Base-by-base conservation (phyloP, 2,113 vertebrate genomes). In the Nanorana parkeri region DNA sequence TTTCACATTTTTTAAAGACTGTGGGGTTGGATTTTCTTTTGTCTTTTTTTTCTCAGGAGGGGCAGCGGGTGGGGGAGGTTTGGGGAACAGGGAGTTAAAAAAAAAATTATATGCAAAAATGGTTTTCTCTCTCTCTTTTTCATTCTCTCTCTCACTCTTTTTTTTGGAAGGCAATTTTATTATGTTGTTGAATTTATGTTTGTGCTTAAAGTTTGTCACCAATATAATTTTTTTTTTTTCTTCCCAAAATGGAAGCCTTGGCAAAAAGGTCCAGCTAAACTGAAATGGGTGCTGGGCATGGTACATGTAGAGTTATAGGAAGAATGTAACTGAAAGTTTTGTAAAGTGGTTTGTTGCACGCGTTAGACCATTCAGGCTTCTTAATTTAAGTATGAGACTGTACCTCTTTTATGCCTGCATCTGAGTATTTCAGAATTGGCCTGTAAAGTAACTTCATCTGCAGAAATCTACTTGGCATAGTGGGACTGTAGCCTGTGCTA, bases 21-120 rank as follows among this genome's bases (percentile, higher is more conserved):
- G 19, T 61, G n/a, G 83, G 81, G 83, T 75, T 80, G 81, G 80
- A 24, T 80, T 56, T 73, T 71, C 61, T 26, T 36, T 80, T 81
- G 72, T 72, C 36, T 41, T 52, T 78, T 41, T 52, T 78, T 85
- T 86, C 81, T 55, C 66, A 80, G 21, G 64, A 28, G 51, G 29
- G 28, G 19, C n/a, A 41, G 41, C 26, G 74, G 60, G 47, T 60
- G 75, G 61, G 21, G 68, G 47, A 63, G 36, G 23, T n/a, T 60
- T 23, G 20, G 58, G 58, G 58, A 60, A n/a, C 58, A 21, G 51
- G 75, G 58, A 32, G 75, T 60, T 19, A 17, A 36, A 36, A 36
- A n/a, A 68, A 26, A 68, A 74, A 63, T 65, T 28, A 82, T 82
- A 82, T 82, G 80, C 80, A 82, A 82, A 80, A 67, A 73, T 63